Evolutionary conservation across 2,797 vertebrate genomes (phyloP).

Genomic region (Podargus strigoides): DNA sequence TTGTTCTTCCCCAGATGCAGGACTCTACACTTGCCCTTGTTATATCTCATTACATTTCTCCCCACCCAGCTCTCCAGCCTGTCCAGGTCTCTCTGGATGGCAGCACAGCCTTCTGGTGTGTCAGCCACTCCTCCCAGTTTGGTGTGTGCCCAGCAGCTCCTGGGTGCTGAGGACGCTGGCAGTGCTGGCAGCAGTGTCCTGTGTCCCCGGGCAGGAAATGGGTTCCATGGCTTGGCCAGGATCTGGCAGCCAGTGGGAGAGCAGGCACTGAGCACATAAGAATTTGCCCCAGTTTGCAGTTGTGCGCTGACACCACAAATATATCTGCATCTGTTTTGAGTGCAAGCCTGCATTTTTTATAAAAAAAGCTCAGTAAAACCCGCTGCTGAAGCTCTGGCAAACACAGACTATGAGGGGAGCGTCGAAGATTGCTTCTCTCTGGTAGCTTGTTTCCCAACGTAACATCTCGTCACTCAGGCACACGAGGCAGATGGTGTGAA

Average conservation of each 20-base stretch:
- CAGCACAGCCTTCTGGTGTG: too few species aligned
- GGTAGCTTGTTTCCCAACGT: not conserved
- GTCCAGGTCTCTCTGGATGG: too few species aligned
- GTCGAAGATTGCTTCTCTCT: not conserved
- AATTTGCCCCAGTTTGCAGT: not conserved
- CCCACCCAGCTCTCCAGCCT: too few species aligned
- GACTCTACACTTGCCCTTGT: too few species aligned
- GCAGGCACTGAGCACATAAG: not conserved
- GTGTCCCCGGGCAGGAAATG: fast-evolving
- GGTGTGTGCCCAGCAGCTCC: not conserved
- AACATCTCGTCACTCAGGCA: not conserved
- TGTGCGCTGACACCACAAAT: not conserved
- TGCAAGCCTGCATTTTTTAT: not conserved
- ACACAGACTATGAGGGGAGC: not conserved
- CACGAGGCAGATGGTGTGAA: slow-evolving; percentile 18
- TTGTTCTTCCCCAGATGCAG: too few species aligned
- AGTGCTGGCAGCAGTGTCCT: not conserved
- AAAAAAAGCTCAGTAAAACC: not conserved
- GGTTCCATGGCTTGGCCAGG: not conserved
- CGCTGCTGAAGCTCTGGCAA: not conserved
- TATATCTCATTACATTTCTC: too few species aligned
- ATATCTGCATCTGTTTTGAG: fast-evolving
- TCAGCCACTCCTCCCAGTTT: too few species aligned
- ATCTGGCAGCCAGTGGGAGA: not conserved
- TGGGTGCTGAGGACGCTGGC: not conserved